Base-by-base conservation (phyloP, 2,113 vertebrate species). In the Struthidea cinerea region DNA sequence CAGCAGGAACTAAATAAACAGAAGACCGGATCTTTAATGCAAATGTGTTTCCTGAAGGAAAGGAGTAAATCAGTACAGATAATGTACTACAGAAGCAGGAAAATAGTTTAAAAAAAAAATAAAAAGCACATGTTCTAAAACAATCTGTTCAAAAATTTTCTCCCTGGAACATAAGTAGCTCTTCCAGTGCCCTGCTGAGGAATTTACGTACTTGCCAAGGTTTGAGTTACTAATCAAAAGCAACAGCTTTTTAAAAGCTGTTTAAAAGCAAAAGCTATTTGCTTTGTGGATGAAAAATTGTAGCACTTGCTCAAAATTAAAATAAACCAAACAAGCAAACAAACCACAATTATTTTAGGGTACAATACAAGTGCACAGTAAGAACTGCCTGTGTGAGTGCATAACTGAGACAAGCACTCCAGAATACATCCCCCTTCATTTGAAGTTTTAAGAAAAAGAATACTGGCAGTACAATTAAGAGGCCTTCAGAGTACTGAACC, bases 31-130 rank as follows among this genome's bases (percentile, higher is more conserved):
- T 95, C 75, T 91, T 90, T 85, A 93, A 93, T 81, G 75, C 82
- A 94, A 93, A 91, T 86, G 85, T 95, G 91, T 88, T 96, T 97
- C 95, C 95, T 96, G 90, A 2, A 91, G 75, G 87, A 95, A 85
- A 83, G 82, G 50, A 88, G 85, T 70, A 94, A 91, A 93, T 90
- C 63, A 86, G 85, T 50, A 24, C 33, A 93, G 87, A 96, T 96
- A 93, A 95, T 63, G 59, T n/a, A 55, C 39, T 33, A 89, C 57
- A 96, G 81, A 91, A 73, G 77, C 61, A 96, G 61, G 87, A 57
- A 95, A 90, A 91, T 87, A 41, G 4, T 13, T 61, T 7, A 0
- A 47, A 80, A 57, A 57, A 35, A 60, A 46, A 74, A 39, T n/a
- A 4, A 41, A 69, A 71, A 56, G 81, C 92, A 74, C 71, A 90